These are phyloP conservation scores for Petromus typicus DNA, from an alignment of 2,113 vertebrate species.

Conservation along the genomic window DNA sequence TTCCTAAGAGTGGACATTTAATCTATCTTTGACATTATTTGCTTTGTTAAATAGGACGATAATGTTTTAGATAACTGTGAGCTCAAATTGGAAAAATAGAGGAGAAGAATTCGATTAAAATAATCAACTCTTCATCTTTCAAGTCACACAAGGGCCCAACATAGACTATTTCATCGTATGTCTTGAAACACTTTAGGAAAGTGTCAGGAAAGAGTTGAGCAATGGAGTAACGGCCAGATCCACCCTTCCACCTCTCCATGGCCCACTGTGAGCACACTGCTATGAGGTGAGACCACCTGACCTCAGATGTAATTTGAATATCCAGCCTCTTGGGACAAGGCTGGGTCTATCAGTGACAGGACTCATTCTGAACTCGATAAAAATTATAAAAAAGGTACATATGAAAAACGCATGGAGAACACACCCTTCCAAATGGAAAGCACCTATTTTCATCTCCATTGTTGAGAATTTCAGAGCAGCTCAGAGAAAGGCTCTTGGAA, in stretches of 20 bases:
- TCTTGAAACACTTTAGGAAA: background rate
- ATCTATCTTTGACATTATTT: constrained; percentile 30
- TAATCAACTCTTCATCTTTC: background rate
- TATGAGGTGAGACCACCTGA: background rate
- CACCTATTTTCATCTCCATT: constrained; percentile 11
- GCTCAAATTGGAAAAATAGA: background rate
- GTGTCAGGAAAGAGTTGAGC: background rate
- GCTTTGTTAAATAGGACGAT: background rate
- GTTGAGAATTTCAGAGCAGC: background rate
- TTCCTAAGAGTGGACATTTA: constrained; percentile 35
- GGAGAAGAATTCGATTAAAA: background rate
- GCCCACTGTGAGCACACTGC: background rate
- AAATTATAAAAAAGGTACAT: background rate
- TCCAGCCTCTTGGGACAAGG: background rate
- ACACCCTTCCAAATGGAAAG: background rate
- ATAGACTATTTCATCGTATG: background rate
- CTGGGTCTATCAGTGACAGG: background rate
- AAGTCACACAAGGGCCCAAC: background rate
- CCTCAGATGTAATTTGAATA: background rate
- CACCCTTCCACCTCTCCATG: background rate
- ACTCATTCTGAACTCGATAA: background rate
- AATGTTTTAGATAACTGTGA: constrained; percentile 35
- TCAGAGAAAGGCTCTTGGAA: constrained; percentile 5
- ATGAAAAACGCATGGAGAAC: background rate
- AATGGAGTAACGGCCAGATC: background rate